These are phyloP conservation scores for Chaenocephalus aceratus DNA, from an alignment of 2,113 vertebrate genomes.

Conservation along the genomic window DNA sequence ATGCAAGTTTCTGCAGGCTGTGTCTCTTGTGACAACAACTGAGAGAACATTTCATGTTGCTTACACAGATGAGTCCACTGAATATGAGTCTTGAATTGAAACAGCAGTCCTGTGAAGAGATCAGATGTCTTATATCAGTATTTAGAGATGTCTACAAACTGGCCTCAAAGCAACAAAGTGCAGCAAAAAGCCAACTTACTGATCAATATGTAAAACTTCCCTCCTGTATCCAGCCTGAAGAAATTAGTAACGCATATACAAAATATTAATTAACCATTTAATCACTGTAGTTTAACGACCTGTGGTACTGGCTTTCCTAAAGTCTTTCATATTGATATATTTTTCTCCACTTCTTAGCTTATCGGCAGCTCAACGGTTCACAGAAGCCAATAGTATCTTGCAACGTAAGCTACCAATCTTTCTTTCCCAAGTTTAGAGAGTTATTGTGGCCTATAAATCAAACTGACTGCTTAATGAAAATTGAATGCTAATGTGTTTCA, in stretches of 20 bases:
- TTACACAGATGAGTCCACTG: conserved; percentile 18
- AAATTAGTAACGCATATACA: conserved; percentile 32
- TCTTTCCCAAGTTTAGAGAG: background rate
- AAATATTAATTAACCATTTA: conserved; percentile 45
- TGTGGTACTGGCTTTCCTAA: conserved; percentile 20
- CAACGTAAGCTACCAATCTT: background rate
- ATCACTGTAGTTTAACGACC: conserved; percentile 37
- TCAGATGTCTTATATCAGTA: background rate
- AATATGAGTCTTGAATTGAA: conserved; percentile 2
- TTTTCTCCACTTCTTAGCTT: conserved; percentile 9
- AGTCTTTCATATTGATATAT: conserved; percentile 11
- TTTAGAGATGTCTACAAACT: conserved; percentile 6
- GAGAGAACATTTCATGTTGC: conserved; percentile 32
- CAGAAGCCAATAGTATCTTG: conserved; percentile 9
- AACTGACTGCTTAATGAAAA: conserved; percentile 7
- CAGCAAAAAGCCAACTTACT: conserved; percentile 13
- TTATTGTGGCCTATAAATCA: background rate
- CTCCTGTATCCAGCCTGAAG: conserved; percentile 20
- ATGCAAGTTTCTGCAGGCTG: conserved; percentile 6
- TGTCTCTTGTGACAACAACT: conserved; percentile 29
- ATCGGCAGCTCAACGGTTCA: conserved; percentile 23
- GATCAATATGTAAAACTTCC: conserved; percentile 2
- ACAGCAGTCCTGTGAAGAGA: conserved; percentile 4
- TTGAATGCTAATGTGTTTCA: background rate
- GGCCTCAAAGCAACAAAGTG: conserved; percentile 11